phyloP scores from a whole-genome alignment of 2,113 vertebrate species.

The Takifugu flavidus region DNA sequence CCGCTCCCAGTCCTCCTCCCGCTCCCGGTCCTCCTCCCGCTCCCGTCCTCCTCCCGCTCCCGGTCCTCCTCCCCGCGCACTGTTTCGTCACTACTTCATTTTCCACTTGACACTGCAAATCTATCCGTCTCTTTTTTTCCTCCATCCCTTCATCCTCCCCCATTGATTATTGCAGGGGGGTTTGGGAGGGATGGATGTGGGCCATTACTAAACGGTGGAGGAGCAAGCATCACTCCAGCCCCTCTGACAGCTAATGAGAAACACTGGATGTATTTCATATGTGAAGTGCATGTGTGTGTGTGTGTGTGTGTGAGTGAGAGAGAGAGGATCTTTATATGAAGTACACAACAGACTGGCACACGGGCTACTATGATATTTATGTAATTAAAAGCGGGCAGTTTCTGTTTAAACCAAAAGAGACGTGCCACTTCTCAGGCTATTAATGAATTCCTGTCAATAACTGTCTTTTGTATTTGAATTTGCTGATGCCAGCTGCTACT shows the following conservation, averaged over 20 bases:
- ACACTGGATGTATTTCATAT: constrained; percentile 51
- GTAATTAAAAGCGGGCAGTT: not conserved
- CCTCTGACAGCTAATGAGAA: constrained; percentile 66
- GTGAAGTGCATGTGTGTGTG: constrained; percentile 15
- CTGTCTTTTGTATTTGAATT: constrained; percentile 9
- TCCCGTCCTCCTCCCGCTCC: not conserved
- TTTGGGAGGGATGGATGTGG: constrained; percentile 52
- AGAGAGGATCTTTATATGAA: too few species aligned
- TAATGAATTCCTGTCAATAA: constrained; percentile 1
- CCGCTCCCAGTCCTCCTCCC: too few species aligned
- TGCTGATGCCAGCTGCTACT: constrained; percentile 16
- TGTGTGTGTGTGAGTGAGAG: not conserved
- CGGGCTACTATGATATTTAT: not conserved
- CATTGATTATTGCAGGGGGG: constrained; percentile 64
- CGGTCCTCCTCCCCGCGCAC: not conserved
- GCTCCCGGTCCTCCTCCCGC: too few species aligned
- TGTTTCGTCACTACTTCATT: constrained; percentile 56
- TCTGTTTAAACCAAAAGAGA: too few species aligned
- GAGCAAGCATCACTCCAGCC: constrained; percentile 58
- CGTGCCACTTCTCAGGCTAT: too few species aligned
- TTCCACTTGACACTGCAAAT: constrained; percentile 59
- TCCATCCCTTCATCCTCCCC: constrained; percentile 43
- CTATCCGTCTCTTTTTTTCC: constrained; percentile 41
- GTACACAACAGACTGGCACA: not conserved
- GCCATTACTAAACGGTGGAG: constrained; percentile 62